Base-by-base conservation (phyloP, 2,888 invertebrate species). In the Plebejus melissa region DNA sequence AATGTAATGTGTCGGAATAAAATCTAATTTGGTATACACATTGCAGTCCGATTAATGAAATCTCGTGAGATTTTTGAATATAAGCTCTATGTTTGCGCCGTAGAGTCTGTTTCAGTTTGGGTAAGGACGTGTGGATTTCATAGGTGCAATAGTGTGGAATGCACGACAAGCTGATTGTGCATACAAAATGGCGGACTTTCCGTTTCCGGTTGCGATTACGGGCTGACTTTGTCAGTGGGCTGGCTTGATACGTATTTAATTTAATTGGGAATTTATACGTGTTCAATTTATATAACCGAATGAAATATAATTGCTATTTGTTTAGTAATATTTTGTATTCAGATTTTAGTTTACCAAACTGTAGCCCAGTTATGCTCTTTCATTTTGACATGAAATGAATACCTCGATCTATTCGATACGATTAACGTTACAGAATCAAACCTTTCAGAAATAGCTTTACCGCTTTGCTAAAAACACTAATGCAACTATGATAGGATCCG, bases 171-270 rank as follows among this genome's bases (percentile, higher is more conserved):
- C 87, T 87, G 91, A 90, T 90, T 89, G 89, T 87, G 85, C 87
- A 86, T 86, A 88, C 90, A 91, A 88, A 90, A 91, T 90, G 91
- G 90, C 87, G 88, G 88, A 87, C 88, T 87, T 90, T 90, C 90
- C 90, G 90, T 89, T 90, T 91, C 91, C 90, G 86, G 87, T 81
- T 81, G 86, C 87, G 89, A 90, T 90, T 89, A 89, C 85, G 85
- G 83, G 85, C 84, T 87, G 86, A 87, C 83, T 83, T 84, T 72
- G 72, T 54, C 72, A 72, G 72, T 72, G 72, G 72, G 71, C 41
- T 71, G 71, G 71, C 22, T 71, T 71, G 71, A 72, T 72, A 72
- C 72, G 72, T 72, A 54, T 72, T 72, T 54, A 72, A 72, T 72
- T 72, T 72, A 72, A 72, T 72, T 72, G 72, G 72, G 50, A 72